Base-by-base conservation (phyloP, 2,888 invertebrate species). In the Miltochrista miniata region DNA sequence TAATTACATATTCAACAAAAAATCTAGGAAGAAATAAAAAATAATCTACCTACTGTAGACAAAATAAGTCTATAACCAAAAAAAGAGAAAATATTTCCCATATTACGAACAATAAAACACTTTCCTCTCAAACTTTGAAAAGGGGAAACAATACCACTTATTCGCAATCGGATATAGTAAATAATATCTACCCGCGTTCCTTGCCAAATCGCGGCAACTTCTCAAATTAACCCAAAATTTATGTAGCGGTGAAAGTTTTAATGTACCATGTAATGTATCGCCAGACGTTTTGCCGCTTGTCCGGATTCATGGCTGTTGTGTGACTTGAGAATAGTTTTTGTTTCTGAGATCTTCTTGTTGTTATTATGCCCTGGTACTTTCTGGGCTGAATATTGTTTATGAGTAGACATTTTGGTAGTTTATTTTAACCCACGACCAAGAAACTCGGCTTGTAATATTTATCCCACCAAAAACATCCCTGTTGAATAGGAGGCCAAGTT, bases 211-310 rank as follows among this genome's bases (percentile, higher is more conserved):
- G 57, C 29, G 42, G 73, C 42, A 75, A 78, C 70, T 80, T 75
- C 62, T 73, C 72, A 70, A 79, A 82, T 79, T 80, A 80, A 76
- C 73, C 67, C 61, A 58, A 70, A 68, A 79, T 82, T 83, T 82
- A 83, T 81, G 81, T 81, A 68, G 80, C 81, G 81, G 79, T 78
- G 74, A 77, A 81, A 72, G 76, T 76, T 81, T 70, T 82, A 83
- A 83, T 83, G 83, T 83, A 68, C 74, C 83, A 77, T 74, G 67
- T 76, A 82, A 81, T 79, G 76, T 63, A 63, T 47, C 71, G 59
- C 66, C 52, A 59, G 59, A 48, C 64, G 57, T 64, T 74, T 71
- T 64, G 55, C 44, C 54, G 58, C 47, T 56, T 64, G 61, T 56
- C 69, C 62, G 64, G 55, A 46, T 65, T 63, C 63, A 63, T 65